Evolutionary conservation across 2,113 vertebrate genomes (phyloP), one percentile per base, ranked within the genome.

Genomic region (Microcebus ravelobensis): DNA sequence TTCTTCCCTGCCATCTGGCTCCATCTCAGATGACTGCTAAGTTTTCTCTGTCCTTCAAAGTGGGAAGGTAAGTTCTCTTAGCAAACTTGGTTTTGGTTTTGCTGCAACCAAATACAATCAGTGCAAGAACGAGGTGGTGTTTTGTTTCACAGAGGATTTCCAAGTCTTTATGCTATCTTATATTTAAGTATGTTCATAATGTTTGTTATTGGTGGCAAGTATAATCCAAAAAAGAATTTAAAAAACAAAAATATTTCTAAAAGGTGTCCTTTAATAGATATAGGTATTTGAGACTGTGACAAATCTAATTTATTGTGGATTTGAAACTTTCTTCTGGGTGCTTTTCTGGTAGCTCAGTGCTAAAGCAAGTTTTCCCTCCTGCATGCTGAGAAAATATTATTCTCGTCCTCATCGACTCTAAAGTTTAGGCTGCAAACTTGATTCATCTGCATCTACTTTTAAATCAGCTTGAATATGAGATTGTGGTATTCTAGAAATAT

Each of bases 401-500:
- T 25, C 25, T 50, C 48, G 2, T 45, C 13, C 20, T 95, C 23
- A 23, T 63, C 27, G 20, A 9, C 10, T 23, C 15, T n/a, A 31
- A 84, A 29, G 8, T 57, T 57, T 77, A 76, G 36, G 17, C 42
- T 82, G 25, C 12, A 86, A 52, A 25, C 45, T 77, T 87, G 3
- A 45, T 39, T 61, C 77, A 71, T 81, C 31, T 89, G 2, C 4
- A 17, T 39, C 73, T 67, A 15, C 25, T 67, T 76, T 76, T 45
- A 77, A 68, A 63, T 82, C 29, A 71, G 48, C 31, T 86, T 31
- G 39, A 89, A 67, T 61, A 17, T 90, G 27, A 87, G 2, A 36
- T 2, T 52, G 34, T 67, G n/a, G 45, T 82, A 79, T 88, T 95
- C 59, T 59, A 73, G 61, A 50, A 88, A 67, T 82, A 65, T 68